phyloP scores from a whole-genome alignment of 1,140 invertebrate genomes.

The Leucophenga varia region DNA sequence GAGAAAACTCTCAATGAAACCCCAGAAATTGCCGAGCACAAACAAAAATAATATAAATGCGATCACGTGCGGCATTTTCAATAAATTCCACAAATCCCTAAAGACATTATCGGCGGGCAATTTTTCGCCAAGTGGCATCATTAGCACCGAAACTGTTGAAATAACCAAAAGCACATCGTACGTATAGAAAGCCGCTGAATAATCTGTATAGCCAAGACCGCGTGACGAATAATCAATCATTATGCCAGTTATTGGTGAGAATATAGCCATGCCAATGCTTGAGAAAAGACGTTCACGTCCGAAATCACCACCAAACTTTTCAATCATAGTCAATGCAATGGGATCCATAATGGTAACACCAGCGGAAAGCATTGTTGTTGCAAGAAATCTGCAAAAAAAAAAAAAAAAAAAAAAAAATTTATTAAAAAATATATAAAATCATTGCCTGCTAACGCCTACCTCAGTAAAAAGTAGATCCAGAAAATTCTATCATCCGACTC shows the following conservation, averaged over 20 bases:
- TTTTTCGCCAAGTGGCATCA: constrained; percentile 73
- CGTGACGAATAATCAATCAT: constrained; percentile 69
- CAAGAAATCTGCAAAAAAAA: constrained; percentile 62
- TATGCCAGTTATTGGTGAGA: constrained; percentile 76
- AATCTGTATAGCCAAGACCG: constrained; percentile 71
- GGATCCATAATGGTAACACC: constrained; percentile 81
- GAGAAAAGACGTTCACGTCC: constrained; percentile 77
- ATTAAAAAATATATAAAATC: background rate
- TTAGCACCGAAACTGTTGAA: constrained; percentile 67
- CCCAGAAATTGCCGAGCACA: constrained; percentile 77
- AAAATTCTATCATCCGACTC: constrained; percentile 73
- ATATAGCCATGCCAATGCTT: constrained; percentile 76
- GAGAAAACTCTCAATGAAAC: constrained; percentile 81
- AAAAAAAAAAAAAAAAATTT: constrained; percentile 1
- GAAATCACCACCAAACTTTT: constrained; percentile 77
- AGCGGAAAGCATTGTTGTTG: constrained; percentile 72
- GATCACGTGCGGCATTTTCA: constrained; percentile 72
- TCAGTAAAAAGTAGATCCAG: constrained; percentile 75
- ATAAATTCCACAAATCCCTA: constrained; percentile 68
- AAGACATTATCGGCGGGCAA: constrained; percentile 72
- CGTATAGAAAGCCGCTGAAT: constrained; percentile 75
- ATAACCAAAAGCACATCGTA: constrained; percentile 70
- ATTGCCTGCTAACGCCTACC: constrained; percentile 20
- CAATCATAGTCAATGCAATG: constrained; percentile 76
- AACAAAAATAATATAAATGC: constrained; percentile 77